Percentiles rank a stretch among this genome's conserved stretches.
phyloP scores from a whole-genome alignment of 2,113 vertebrate genomes.

The Zapornia atra region DNA sequence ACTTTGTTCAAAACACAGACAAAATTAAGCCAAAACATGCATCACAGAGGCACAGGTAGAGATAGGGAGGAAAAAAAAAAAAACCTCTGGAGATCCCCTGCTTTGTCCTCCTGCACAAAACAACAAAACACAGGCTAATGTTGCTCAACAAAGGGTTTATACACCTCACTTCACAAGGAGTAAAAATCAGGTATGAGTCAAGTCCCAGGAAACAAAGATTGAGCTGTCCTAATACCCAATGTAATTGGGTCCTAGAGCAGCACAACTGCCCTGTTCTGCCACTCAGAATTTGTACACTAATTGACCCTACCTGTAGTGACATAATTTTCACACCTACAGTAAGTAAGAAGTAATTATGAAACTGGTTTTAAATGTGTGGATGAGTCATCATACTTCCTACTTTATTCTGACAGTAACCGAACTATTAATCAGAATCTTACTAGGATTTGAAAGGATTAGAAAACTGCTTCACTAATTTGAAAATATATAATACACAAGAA shows the following conservation, averaged over 20 bases:
- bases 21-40: neutral
- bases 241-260: neutral
- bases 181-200: neutral
- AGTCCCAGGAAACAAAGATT: neutral
- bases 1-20: neutral
- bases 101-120: neutral
- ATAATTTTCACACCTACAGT: neutral
- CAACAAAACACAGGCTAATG: neutral
- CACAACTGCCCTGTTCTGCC: neutral
- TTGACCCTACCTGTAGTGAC: neutral
- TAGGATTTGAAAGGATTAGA: neutral
- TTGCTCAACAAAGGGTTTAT: neutral
- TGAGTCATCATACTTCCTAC: neutral
- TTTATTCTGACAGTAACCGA: neutral
- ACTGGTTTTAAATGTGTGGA: neutral
- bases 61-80: neutral
- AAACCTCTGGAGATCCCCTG: neutral
- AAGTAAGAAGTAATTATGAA: neutral
- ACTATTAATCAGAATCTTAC: neutral
- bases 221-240: neutral
- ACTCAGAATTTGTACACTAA: neutral
- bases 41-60: neutral
- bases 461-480: neutral
- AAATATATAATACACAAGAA: fast-evolving
- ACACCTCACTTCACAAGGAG: neutral